Conservation (phyloP, 2,888 invertebrate genomes). For the Pristionchus fissidentatus region DNA sequence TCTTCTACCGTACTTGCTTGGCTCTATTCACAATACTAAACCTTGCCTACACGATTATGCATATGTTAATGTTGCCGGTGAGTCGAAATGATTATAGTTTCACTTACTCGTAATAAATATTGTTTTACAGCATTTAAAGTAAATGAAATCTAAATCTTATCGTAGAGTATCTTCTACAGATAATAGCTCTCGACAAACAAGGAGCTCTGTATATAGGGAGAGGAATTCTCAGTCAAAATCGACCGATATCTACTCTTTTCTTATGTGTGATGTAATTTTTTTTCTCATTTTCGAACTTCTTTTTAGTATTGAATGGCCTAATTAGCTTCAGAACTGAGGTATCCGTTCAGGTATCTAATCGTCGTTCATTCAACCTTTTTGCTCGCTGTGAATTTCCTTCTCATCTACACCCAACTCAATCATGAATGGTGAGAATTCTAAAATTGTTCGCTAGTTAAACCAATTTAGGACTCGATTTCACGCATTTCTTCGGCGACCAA, state of each 20-base stretch:
- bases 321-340: too few species aligned
- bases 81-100: too few species aligned
- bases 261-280: neutral
- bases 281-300: too few species aligned
- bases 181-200: constrained; percentile 13
- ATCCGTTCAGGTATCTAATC: constrained; percentile 43
- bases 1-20: too few species aligned
- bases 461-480: constrained; percentile 10
- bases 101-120: too few species aligned
- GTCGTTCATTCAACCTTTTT: constrained; percentile 37
- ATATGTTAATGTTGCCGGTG: too few species aligned
- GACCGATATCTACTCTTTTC: neutral
- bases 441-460: neutral
- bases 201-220: neutral
- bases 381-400: constrained; percentile 25
- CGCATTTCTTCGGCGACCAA: constrained; percentile 16
- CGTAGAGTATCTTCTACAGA: too few species aligned
- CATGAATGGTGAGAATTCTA: constrained; percentile 14
- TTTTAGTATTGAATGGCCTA: too few species aligned
- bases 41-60: too few species aligned
- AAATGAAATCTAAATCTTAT: too few species aligned
- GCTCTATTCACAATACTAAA: too few species aligned
- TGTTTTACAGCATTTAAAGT: too few species aligned
- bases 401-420: constrained; percentile 33
- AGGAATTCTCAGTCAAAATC: neutral